These are phyloP conservation scores for Glossophaga mutica DNA, from an alignment of 2,797 vertebrate genomes.

Conservation along the genomic window DNA sequence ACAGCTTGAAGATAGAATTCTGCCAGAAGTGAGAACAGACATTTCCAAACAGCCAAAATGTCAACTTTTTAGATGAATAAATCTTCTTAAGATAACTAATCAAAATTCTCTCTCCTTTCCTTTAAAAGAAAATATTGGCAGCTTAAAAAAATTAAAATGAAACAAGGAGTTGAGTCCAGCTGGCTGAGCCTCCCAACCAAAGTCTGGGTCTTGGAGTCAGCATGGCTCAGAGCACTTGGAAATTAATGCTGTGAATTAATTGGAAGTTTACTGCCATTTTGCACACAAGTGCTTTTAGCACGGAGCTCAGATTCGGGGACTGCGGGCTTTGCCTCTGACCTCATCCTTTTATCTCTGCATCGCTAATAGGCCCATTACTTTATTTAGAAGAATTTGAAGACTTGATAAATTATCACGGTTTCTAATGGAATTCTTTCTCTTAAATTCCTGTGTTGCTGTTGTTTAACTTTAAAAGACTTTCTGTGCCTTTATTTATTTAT, in stretches of 20 bases:
- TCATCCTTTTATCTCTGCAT: neutral
- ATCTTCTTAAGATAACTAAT: neutral
- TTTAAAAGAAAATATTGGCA: slow-evolving; percentile 45
- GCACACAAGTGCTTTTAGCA: slow-evolving; percentile 23
- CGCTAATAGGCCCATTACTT: neutral
- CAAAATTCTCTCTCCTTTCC: neutral
- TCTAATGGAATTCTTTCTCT: neutral
- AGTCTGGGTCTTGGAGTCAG: neutral
- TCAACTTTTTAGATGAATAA: neutral
- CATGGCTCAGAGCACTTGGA: neutral
- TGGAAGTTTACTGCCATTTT: slow-evolving; percentile 50
- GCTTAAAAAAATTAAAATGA: slow-evolving; percentile 41
- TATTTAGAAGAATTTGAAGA: neutral
- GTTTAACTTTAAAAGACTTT: slow-evolving; percentile 4
- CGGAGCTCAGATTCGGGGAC: neutral
- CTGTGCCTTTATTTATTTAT: neutral
- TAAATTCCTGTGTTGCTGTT: neutral
- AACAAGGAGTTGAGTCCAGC: slow-evolving; percentile 53
- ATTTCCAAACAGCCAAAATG: neutral
- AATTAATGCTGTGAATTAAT: slow-evolving; percentile 56
- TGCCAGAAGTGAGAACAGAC: neutral
- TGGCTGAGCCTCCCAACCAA: slow-evolving; percentile 9
- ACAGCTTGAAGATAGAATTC: neutral
- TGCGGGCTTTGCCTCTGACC: neutral
- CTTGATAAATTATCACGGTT: slow-evolving; percentile 22